These are phyloP conservation scores for Neoniphon sammara DNA, from an alignment of 2,797 vertebrate genomes.

Conservation along the genomic window DNA sequence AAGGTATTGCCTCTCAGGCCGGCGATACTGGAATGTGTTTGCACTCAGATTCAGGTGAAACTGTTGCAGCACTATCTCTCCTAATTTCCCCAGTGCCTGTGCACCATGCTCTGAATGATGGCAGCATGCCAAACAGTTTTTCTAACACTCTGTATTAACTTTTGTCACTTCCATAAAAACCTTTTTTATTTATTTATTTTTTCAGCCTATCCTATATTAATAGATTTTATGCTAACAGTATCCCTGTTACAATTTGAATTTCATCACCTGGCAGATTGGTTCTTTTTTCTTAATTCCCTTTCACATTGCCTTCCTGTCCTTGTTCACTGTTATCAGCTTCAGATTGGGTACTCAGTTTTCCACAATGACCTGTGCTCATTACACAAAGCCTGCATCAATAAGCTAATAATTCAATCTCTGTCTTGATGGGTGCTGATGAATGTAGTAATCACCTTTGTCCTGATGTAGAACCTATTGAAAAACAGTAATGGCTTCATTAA, in stretches of 20 bases:
- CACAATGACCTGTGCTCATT: constrained; percentile 59
- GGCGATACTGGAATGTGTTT: constrained; percentile 57
- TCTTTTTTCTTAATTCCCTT: constrained; percentile 48
- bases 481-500: constrained; percentile 69
- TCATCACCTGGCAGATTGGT: constrained; percentile 45
- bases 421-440: constrained; percentile 65
- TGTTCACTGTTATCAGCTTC: constrained; percentile 45
- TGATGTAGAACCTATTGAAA: constrained; percentile 61
- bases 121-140: constrained; percentile 61
- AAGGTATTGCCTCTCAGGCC: constrained; percentile 56
- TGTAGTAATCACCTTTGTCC: constrained; percentile 69
- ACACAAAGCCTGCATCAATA: constrained; percentile 54
- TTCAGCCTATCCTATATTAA: constrained; percentile 35
- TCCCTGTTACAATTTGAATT: constrained; percentile 49
- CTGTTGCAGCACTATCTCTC: constrained; percentile 51
- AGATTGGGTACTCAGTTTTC: constrained; percentile 51
- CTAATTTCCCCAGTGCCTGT: constrained; percentile 72
- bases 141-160: constrained; percentile 57
- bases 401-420: constrained; percentile 62
- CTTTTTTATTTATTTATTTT: constrained; percentile 39
- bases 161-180: constrained; percentile 42
- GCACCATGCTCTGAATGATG: constrained; percentile 53
- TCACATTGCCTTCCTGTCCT: constrained; percentile 45
- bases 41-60: constrained; percentile 46
- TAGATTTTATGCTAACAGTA: constrained; percentile 52